Conservation (phyloP, 2,888 invertebrate species). For the Panopea generosa region DNA sequence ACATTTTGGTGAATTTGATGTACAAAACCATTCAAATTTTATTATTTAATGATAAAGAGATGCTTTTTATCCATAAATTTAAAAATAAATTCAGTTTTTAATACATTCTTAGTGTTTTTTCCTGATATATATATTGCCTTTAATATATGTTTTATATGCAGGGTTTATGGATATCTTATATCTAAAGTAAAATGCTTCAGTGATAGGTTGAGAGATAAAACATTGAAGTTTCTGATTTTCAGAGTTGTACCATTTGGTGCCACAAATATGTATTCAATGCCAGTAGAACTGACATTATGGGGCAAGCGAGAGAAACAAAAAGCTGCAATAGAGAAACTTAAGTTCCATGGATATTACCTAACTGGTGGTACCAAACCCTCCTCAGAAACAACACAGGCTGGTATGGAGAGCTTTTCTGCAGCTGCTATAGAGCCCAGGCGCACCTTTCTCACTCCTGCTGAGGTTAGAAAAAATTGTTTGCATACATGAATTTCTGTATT, state of each 20-base stretch:
- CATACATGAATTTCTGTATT: not conserved
- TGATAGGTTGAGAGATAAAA: too few species aligned
- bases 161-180: too few species aligned
- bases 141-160: too few species aligned
- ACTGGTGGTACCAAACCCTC: slow-evolving; percentile 23
- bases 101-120: too few species aligned
- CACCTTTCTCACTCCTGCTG: slow-evolving; percentile 58
- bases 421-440: slow-evolving; percentile 31
- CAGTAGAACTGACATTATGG: slow-evolving; percentile 70
- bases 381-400: slow-evolving; percentile 16
- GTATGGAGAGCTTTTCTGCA: slow-evolving; percentile 7
- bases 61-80: too few species aligned
- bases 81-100: too few species aligned
- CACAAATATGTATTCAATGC: slow-evolving; percentile 64
- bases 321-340: slow-evolving; percentile 46
- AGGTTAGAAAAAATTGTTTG: slow-evolving; percentile 40
- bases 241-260: slow-evolving; percentile 70
- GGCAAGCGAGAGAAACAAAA: slow-evolving; percentile 62
- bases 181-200: too few species aligned
- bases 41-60: too few species aligned
- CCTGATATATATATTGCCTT: too few species aligned
- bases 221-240: too few species aligned
- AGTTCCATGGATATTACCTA: slow-evolving; percentile 49
- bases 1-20: too few species aligned
- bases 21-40: too few species aligned